Conservation (phyloP, 2,797 vertebrate genomes). For the Phyllotis vaccarum region DNA sequence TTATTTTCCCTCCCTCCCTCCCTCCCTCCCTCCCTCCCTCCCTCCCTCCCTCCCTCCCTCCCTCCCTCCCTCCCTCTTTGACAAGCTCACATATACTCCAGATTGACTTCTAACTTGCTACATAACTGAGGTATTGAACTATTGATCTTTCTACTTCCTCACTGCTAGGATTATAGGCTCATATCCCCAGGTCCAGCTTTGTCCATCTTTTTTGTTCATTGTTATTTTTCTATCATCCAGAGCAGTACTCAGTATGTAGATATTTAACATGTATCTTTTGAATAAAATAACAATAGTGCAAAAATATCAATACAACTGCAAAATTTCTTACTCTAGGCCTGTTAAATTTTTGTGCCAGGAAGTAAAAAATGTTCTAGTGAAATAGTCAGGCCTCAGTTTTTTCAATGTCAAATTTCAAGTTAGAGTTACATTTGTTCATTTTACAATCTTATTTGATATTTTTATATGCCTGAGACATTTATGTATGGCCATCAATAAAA, state of each 20-base stretch:
- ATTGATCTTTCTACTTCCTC: background rate
- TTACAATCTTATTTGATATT: background rate
- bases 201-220: background rate
- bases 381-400: background rate
- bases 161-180: too few species aligned
- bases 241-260: background rate
- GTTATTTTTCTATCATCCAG: background rate
- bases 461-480: constrained; percentile 1
- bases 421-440: background rate
- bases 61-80: background rate
- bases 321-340: background rate
- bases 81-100: background rate
- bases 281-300: background rate
- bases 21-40: background rate
- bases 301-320: background rate
- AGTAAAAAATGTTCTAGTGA: background rate
- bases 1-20: background rate
- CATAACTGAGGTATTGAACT: background rate
- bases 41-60: rapidly evolving
- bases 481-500: background rate
- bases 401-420: constrained; percentile 22
- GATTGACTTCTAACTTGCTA: background rate
- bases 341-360: background rate
- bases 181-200: background rate
- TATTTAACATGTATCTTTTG: constrained; percentile 10